Percentiles rank a stretch among this genome's conserved stretches.
These are phyloP conservation scores for Glyphotaelius pellucidus DNA, from an alignment of 2,888 invertebrate genomes.

Conservation along the genomic window DNA sequence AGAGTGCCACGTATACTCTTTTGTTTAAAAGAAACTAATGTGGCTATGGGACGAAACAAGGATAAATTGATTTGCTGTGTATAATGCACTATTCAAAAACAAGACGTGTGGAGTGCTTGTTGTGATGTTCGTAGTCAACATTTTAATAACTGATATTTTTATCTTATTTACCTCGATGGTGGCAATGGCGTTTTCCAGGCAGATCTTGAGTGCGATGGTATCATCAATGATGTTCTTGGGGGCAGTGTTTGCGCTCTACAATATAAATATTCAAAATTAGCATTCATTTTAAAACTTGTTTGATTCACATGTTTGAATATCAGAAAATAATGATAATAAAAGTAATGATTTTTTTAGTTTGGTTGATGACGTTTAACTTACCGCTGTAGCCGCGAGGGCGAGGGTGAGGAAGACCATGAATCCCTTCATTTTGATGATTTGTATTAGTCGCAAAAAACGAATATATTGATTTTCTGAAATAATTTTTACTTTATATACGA, in stretches of 20 bases:
- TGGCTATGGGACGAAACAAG: not conserved
- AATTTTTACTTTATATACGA: constrained; percentile 17
- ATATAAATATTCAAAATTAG: not conserved
- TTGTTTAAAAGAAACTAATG: not conserved
- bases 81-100: too few relatives aligned
- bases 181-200: constrained; percentile 30
- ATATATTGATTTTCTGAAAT: not conserved
- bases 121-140: too few relatives aligned
- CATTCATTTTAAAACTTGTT: not conserved
- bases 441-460: not conserved
- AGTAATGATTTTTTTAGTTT: not conserved
- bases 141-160: not conserved
- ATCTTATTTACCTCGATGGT: constrained; percentile 35
- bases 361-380: constrained; percentile 5
- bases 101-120: too few relatives aligned
- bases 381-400: constrained; percentile 51
- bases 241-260: constrained; percentile 4
- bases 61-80: not conserved
- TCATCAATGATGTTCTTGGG: constrained; percentile 44
- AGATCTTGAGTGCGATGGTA: constrained; percentile 28
- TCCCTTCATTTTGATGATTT: constrained; percentile 46
- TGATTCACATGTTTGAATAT: not conserved
- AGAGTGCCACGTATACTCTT: too few relatives aligned
- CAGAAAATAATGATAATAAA: not conserved
- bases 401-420: constrained; percentile 44